Base-by-base conservation (phyloP, 2,797 vertebrate genomes). In the Cottoperca gobio region DNA sequence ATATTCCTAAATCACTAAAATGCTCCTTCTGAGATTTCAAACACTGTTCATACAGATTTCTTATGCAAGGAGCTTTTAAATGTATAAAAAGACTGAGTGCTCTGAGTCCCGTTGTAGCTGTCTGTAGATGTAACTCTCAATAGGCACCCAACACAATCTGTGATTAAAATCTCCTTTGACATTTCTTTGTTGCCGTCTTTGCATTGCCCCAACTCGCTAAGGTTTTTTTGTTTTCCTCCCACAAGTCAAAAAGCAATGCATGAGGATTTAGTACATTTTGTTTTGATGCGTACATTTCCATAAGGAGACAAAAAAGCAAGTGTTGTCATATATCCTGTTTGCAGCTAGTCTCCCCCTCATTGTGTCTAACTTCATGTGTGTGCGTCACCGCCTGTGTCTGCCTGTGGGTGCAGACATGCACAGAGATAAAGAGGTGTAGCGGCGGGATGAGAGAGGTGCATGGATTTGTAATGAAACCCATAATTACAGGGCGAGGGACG, bases 381-480 rank as follows among this genome's bases (percentile, higher is more conserved):
- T 76, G 70, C 64, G 43, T 21, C 61, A 39, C 66, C 76, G 67
- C 40, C 48, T 62, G 37, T 61, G 64, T 76, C 53, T 86, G 71
- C 40, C 54, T 49, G 59, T 69, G 70, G 52, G 67, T 82, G 62
- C 78, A 78, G 61, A 49, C 67, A 64, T 73, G 70, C 58, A 75
- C 63, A 52, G 42, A 73, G 64, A 82, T 57, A 84, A 70, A 76
- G 71, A 76, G 73, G 81, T 87, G 76, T 76, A 81, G 76, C 81
- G 80, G 89, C 88, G 86, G 85, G 60, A 73, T 75, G 62, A 83
- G 80, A 84, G 70, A 77, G 84, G 88, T 86, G 75, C 76, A 82
- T 43, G 70, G n/a, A 58, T 82, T 76, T 89, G 82, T 92, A 92
- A 92, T 89, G 86, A 92, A 92, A 92, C 87, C 87, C 89, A 88